Evolutionary conservation across 2,888 invertebrate genomes (phyloP), one percentile per base, ranked within the genome.

Genomic region (Drosophila mercatorum): DNA sequence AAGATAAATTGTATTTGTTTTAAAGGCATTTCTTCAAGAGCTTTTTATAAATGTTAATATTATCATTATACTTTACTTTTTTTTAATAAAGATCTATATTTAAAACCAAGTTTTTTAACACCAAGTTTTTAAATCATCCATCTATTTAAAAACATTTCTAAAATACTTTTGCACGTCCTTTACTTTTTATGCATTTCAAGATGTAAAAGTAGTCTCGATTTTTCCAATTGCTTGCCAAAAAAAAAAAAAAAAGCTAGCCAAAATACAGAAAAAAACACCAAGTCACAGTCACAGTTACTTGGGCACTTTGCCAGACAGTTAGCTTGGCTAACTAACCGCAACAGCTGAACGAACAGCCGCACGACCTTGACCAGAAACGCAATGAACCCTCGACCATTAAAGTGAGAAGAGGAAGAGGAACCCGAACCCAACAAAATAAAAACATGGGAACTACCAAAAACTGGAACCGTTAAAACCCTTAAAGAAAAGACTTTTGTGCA

Each of bases 281-380:
- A 49, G 40, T 63, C 11, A 64, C n/a, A 41, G 64, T 58, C 62
- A 60, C 69, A 66, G 60, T 71, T 71, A 71, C 67, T 66, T 59
- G 59, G 43, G 38, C 66, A 66, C 63, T 61, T 63, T 71, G 49
- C 47, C 86, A 85, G 62, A 58, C 66, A 71, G 59, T 63, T 80
- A 58, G 65, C 53, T 56, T 60, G 56, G 60, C 47, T 67, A 74
- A 73, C 62, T 51, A 61, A 70, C 63, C 65, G 73, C 59, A 67
- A 63, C 59, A 67, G 55, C 49, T 47, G 26, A 46, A 14, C 40
- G 22, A 22, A 22, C 22, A 17, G 7, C 34, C 53, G 60, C 66
- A 62, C 81, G 88, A 86, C 86, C 86, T 87, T 87, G 86, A 86
- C 90, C 86, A 81, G 72, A 52, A 77, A 84, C 78, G 75, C 81